Percentiles rank a stretch among this genome's conserved stretches.
phyloP scores from a whole-genome alignment of 2,113 vertebrate genomes.

The Tetrax tetrax region DNA sequence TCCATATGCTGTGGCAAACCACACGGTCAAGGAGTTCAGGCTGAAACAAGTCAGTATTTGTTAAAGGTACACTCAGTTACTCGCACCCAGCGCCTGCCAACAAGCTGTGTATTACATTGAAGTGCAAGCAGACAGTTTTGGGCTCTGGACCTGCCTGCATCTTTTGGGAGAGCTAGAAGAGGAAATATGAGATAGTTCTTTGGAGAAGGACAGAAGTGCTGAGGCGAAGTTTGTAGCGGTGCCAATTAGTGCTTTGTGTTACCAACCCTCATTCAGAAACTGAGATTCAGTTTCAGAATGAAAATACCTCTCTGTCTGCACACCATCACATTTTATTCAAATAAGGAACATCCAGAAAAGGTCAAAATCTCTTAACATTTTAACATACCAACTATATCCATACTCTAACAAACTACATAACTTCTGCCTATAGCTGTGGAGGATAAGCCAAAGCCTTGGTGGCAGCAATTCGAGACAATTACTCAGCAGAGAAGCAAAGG shows the following conservation, averaged over 20 bases:
- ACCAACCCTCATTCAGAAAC: background rate
- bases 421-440: background rate
- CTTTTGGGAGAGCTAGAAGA: background rate
- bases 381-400: fast-evolving
- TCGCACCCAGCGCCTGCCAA: fast-evolving
- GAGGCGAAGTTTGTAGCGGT: background rate
- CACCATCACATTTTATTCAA: background rate
- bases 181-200: background rate
- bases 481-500: background rate
- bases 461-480: background rate
- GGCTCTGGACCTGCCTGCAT: background rate
- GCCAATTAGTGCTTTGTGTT: background rate
- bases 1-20: background rate
- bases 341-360: background rate
- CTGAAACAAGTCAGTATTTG: background rate
- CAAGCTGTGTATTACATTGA: background rate
- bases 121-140: background rate
- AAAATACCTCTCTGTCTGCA: background rate
- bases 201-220: background rate
- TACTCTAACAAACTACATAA: background rate
- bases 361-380: background rate
- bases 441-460: background rate
- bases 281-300: too few relatives aligned
- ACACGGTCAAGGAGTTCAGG: background rate
- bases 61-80: background rate